Percentiles rank a stretch among this genome's conserved stretches.
Evolutionary conservation across 1,140 invertebrate genomes (phyloP).

Genomic region (Eriocheir sinensis): DNA sequence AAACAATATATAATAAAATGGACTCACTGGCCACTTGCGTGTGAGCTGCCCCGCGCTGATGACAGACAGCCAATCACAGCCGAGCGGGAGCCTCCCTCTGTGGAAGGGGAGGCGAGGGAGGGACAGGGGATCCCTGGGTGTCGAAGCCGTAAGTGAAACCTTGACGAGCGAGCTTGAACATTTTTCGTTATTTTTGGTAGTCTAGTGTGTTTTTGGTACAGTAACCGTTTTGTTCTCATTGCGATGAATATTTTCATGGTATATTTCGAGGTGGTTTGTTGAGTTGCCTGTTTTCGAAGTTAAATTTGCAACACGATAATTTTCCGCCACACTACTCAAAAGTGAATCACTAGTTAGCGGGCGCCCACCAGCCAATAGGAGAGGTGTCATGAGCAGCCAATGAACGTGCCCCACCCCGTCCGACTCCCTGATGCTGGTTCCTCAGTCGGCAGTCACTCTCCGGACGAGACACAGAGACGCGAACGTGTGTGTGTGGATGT

Average conservation of each 20-base stretch:
- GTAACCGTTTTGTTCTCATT: constrained; percentile 16
- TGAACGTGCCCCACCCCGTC: neutral
- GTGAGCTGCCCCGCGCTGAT: neutral
- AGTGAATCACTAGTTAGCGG: constrained; percentile 5
- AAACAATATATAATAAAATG: neutral
- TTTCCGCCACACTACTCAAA: constrained; percentile 23
- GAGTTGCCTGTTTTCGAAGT: neutral
- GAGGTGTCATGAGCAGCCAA: constrained; percentile 20
- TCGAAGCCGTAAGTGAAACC: constrained; percentile 20
- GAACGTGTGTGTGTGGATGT: neutral
- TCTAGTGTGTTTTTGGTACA: neutral
- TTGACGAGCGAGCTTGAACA: neutral
- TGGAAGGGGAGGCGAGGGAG: neutral
- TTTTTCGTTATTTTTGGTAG: neutral
- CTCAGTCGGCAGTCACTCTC: constrained; percentile 10
- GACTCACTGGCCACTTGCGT: neutral
- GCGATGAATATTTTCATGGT: neutral
- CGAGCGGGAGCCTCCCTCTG: neutral
- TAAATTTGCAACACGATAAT: neutral
- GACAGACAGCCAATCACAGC: neutral
- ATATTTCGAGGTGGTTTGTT: neutral
- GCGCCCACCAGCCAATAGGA: neutral
- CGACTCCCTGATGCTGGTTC: constrained; percentile 19
- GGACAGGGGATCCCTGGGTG: neutral
- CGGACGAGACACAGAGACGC: constrained; percentile 7